These are phyloP conservation scores for Cyclophora albipunctata DNA, from an alignment of 2,888 invertebrate genomes.

Conservation along the genomic window DNA sequence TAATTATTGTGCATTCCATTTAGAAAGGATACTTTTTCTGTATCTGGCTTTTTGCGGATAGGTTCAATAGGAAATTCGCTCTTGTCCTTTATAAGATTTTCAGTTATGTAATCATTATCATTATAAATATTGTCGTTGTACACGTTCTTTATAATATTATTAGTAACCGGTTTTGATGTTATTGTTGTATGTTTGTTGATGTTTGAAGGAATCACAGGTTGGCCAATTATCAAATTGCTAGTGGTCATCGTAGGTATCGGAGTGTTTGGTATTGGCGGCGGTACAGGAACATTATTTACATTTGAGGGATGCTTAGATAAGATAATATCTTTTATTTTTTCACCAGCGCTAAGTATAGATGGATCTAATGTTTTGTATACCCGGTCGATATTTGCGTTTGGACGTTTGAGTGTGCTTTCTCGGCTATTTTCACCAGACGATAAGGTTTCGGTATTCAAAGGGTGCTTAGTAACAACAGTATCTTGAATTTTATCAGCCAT, in stretches of 20 bases:
- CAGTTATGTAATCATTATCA: constrained; percentile 43
- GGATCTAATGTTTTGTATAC: constrained; percentile 45
- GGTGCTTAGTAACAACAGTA: constrained; percentile 70
- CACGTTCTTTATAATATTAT: constrained; percentile 22
- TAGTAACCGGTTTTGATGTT: constrained; percentile 31
- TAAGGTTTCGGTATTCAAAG: constrained; percentile 53
- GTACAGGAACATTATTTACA: constrained; percentile 36
- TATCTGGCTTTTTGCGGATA: constrained; percentile 38
- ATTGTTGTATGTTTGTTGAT: constrained; percentile 36
- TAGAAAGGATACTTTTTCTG: constrained; percentile 43
- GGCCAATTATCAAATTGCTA: constrained; percentile 39
- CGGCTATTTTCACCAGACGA: constrained; percentile 50
- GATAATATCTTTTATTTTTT: constrained; percentile 54
- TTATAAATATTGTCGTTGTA: constrained; percentile 34
- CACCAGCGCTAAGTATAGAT: constrained; percentile 43
- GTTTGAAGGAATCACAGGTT: constrained; percentile 22
- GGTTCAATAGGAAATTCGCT: constrained; percentile 39
- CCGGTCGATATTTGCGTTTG: constrained; percentile 47
- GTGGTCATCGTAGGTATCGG: constrained; percentile 55
- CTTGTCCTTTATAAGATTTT: constrained; percentile 49
- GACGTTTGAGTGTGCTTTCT: constrained; percentile 42
- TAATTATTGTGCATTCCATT: constrained; percentile 39
- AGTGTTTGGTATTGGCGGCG: constrained; percentile 58
- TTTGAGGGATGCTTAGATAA: constrained; percentile 45
- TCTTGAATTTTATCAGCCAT: constrained; percentile 73